Conservation (phyloP, 2,888 invertebrate species). For the Tinea semifulvella region DNA sequence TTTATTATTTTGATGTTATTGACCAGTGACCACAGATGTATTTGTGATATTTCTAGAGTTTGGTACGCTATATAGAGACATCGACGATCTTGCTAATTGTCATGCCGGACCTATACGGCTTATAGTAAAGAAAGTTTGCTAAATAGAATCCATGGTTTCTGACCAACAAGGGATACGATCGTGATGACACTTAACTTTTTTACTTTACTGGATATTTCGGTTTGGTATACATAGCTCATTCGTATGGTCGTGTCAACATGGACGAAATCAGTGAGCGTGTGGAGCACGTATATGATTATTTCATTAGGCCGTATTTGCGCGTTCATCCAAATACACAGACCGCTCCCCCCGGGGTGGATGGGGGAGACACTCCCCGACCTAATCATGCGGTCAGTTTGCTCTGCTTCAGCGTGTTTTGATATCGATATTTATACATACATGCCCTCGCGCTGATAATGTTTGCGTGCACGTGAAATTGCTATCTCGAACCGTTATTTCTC, state of each 20-base stretch:
- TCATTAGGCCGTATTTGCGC: constrained; percentile 64
- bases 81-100: too few relatives aligned
- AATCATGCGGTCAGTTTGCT: constrained; percentile 68
- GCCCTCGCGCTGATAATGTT: constrained; percentile 8
- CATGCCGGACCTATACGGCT: too few relatives aligned
- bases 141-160: too few relatives aligned
- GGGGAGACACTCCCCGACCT: constrained; percentile 62
- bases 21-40: too few relatives aligned
- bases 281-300: constrained; percentile 63
- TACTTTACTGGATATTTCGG: background rate
- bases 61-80: too few relatives aligned
- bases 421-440: constrained; percentile 56
- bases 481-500: too few relatives aligned
- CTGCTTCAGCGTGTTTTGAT: constrained; percentile 67
- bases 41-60: too few relatives aligned
- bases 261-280: constrained; percentile 43
- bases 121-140: too few relatives aligned
- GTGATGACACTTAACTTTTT: too few relatives aligned
- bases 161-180: too few relatives aligned
- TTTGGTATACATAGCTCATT: background rate
- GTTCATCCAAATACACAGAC: constrained; percentile 48
- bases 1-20: too few relatives aligned
- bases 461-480: background rate
- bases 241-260: constrained; percentile 35
- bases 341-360: constrained; percentile 24